These are phyloP conservation scores for Leptinotarsa haldemani DNA, from an alignment of 2,888 invertebrate genomes.

Conservation along the genomic window DNA sequence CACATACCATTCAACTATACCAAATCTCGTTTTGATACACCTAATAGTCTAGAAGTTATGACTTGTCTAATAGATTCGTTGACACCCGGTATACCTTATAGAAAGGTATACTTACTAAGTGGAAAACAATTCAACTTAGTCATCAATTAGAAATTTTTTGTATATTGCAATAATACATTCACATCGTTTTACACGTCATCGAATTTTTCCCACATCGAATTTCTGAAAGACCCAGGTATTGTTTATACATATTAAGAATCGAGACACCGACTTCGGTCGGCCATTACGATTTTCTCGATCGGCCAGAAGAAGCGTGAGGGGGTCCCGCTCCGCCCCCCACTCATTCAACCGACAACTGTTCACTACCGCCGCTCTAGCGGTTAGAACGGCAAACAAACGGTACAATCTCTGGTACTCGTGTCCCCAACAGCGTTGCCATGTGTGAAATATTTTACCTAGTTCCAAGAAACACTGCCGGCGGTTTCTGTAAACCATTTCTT, in stretches of 20 bases:
- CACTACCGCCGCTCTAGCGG: slow-evolving; percentile 35
- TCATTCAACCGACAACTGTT: slow-evolving; percentile 32
- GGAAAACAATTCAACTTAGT: too few species aligned
- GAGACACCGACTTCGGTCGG: slow-evolving; percentile 48
- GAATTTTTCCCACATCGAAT: not conserved
- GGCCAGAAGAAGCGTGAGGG: slow-evolving; percentile 52
- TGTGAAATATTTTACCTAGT: not conserved
- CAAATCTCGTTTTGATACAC: too few species aligned
- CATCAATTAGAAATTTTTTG: too few species aligned
- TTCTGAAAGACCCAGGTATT: not conserved
- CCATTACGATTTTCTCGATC: slow-evolving; percentile 54
- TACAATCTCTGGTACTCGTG: not conserved
- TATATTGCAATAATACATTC: too few species aligned
- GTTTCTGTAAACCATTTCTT: too few species aligned
- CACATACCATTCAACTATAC: too few species aligned
- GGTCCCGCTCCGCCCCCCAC: slow-evolving; percentile 49
- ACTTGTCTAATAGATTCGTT: too few species aligned
- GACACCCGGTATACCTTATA: too few species aligned
- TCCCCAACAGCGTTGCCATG: slow-evolving; percentile 6
- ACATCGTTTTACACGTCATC: too few species aligned
- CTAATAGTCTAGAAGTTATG: too few species aligned
- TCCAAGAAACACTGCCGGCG: not conserved
- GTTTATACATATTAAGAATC: too few species aligned
- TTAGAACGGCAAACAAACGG: slow-evolving; percentile 1
- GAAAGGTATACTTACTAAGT: too few species aligned